phyloP scores from a whole-genome alignment of 92 coral and sea anemone species.

The Palythoa heliodiscus region DNA sequence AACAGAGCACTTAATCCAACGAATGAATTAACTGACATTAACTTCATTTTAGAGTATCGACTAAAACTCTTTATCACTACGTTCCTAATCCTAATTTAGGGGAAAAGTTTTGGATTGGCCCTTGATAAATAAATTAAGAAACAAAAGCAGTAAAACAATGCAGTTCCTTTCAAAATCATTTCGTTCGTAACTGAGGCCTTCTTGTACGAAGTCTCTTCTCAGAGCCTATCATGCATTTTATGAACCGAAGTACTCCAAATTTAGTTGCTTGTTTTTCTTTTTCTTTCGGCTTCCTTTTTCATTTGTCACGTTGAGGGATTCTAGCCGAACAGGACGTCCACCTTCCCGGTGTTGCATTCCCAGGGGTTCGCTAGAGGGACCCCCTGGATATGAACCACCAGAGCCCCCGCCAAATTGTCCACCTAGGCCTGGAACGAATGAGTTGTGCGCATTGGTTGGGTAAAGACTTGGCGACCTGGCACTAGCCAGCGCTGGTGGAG shows the following conservation, averaged over 20 bases:
- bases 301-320: slow-evolving; percentile 76
- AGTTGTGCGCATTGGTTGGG: slow-evolving; percentile 19
- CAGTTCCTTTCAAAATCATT: neutral
- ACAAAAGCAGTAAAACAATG: neutral
- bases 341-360: slow-evolving; percentile 40
- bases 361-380: slow-evolving; percentile 25
- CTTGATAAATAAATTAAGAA: neutral
- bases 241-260: slow-evolving; percentile 46
- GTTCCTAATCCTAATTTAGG: neutral
- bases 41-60: neutral
- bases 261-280: slow-evolving; percentile 67
- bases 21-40: neutral
- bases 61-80: neutral
- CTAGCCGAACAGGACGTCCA: slow-evolving; percentile 84
- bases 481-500: slow-evolving; percentile 54
- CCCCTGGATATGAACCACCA: slow-evolving; percentile 26
- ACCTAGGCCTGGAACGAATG: slow-evolving; percentile 15
- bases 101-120: neutral
- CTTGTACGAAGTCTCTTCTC: neutral
- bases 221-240: neutral
- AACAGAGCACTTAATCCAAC: neutral
- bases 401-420: slow-evolving; percentile 23
- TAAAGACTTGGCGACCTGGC: slow-evolving; percentile 49
- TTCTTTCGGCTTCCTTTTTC: slow-evolving; percentile 82
- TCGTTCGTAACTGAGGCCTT: neutral